Evolutionary conservation across 2,113 vertebrate species (phyloP).

Genomic region (Perca schrenkii): DNA sequence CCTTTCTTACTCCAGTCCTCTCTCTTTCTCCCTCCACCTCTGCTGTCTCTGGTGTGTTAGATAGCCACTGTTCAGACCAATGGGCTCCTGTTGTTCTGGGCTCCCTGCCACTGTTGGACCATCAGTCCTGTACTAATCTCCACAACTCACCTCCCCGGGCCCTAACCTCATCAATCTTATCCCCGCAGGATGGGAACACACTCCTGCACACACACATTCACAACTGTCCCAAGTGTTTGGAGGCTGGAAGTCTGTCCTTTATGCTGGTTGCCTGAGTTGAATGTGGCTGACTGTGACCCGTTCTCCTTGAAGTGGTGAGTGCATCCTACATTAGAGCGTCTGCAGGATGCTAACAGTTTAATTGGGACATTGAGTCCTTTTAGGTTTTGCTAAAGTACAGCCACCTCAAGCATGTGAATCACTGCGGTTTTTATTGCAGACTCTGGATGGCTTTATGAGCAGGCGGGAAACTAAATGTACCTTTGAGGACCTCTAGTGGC

Average conservation of each 20-base stretch:
- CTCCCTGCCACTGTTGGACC: conserved; percentile 76
- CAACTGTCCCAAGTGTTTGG: conserved; percentile 56
- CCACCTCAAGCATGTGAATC: conserved; percentile 4
- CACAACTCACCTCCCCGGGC: conserved; percentile 70
- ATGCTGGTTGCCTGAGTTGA: conserved; percentile 44
- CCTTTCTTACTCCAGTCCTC: conserved; percentile 36
- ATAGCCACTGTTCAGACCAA: conserved; percentile 63
- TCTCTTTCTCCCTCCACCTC: conserved; percentile 39
- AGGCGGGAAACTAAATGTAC: conserved; percentile 5
- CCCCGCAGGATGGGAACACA: conserved; percentile 62
- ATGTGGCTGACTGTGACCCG: conserved; percentile 26
- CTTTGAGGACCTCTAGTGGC: conserved; percentile 73
- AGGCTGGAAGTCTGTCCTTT: conserved; percentile 69
- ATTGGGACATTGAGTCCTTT: conserved; percentile 53
- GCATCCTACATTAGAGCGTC: conserved; percentile 32
- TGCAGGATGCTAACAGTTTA: conserved; percentile 47
- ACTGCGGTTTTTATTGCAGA: conserved; percentile 1
- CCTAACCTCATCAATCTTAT: conserved; percentile 78
- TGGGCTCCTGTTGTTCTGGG: conserved; percentile 71
- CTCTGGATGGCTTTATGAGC: conserved; percentile 5
- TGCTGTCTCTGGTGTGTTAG: conserved; percentile 72
- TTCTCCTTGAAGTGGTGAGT: conserved; percentile 55
- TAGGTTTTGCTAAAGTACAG: conserved; percentile 38
- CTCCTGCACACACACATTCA: conserved; percentile 8
- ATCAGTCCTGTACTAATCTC: conserved; percentile 81